Base-by-base conservation (phyloP, 2,113 vertebrate species). In the Hyperopisus bebe region DNA sequence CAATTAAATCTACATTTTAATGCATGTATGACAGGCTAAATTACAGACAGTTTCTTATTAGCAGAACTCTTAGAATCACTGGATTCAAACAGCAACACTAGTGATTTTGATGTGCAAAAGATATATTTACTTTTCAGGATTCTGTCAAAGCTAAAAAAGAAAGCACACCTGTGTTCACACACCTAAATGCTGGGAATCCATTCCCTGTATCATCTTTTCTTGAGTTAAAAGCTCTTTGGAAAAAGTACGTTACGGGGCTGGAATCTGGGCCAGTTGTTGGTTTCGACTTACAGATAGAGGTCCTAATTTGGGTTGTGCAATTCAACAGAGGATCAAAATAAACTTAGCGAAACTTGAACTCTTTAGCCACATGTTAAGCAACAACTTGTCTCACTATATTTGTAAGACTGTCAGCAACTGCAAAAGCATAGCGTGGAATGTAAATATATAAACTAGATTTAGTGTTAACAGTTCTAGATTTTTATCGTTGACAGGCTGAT, bases 281-380 rank as follows among this genome's bases (percentile, higher is more conserved):
- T 62, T 87, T 77, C 89, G 42, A 35, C 47, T 87, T 89, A 89
- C 77, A 85, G 77, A 17, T 27, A 44, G 85, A 85, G 85, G 48
- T 80, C 85, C 85, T 53, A 87, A 90, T 87, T 87, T 77, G 85
- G 89, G 85, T 53, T 47, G 13, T 87, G 89, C 47, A 80, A 77
- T 87, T 90, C 89, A 90, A 77, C 66, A 39, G 66, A 15, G 35
- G 58, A 90, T 90, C 66, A 90, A 90, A 90, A 90, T 90, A 90
- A 90, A 87, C 89, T 24, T 77, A 47, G 85, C 51, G 89, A 77
- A 90, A 90, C 74, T 35, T 42, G 83, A 86, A 86, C 89, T 90
- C 44, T 51, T 85, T 90, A 31, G 27, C 9, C 58, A 53, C 83
- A 87, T 84, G n/a, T 39, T 87, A 87, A 77, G 53, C 44, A 66